These are phyloP conservation scores for Pterocles gutturalis DNA, from an alignment of 2,113 vertebrate species.

Conservation along the genomic window DNA sequence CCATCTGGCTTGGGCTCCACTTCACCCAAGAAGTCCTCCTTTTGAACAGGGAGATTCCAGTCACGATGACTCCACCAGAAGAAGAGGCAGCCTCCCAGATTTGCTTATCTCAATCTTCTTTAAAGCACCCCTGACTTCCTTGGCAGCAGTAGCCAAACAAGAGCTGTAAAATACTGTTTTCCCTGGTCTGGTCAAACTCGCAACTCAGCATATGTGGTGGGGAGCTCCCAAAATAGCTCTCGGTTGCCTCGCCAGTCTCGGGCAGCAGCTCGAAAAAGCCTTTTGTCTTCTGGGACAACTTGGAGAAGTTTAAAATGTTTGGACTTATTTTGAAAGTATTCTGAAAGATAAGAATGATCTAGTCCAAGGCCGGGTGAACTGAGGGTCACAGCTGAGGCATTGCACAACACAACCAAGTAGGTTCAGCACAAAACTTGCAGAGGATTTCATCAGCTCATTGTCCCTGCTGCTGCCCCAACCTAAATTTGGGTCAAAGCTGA, in stretches of 20 bases:
- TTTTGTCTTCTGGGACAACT: conserved; percentile 46
- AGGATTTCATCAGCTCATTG: not conserved
- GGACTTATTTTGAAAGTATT: conserved; percentile 51
- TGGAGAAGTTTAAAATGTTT: conserved; percentile 18
- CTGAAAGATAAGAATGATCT: conserved; percentile 44
- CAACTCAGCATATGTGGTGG: conserved; percentile 51
- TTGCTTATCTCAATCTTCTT: conserved; percentile 22
- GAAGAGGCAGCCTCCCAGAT: conserved; percentile 23
- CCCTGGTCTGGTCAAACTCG: conserved; percentile 6
- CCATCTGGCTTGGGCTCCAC: conserved; percentile 33
- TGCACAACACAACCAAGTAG: not conserved
- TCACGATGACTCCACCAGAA: not conserved
- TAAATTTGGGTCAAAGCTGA: not conserved
- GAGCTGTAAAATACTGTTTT: conserved; percentile 32
- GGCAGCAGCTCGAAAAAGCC: conserved; percentile 1
- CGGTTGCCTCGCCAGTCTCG: conserved; percentile 16
- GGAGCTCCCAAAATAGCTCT: conserved; percentile 53
- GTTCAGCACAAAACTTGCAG: not conserved
- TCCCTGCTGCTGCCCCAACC: not conserved
- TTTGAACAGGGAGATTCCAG: conserved; percentile 16
- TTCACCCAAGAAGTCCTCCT: conserved; percentile 13
- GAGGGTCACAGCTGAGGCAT: conserved; percentile 7
- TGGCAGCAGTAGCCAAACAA: conserved; percentile 15
- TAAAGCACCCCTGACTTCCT: conserved; percentile 31
- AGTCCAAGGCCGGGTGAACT: not conserved